Evolutionary conservation across 2,797 vertebrate genomes (phyloP).

Genomic region (Iguana delicatissima): DNA sequence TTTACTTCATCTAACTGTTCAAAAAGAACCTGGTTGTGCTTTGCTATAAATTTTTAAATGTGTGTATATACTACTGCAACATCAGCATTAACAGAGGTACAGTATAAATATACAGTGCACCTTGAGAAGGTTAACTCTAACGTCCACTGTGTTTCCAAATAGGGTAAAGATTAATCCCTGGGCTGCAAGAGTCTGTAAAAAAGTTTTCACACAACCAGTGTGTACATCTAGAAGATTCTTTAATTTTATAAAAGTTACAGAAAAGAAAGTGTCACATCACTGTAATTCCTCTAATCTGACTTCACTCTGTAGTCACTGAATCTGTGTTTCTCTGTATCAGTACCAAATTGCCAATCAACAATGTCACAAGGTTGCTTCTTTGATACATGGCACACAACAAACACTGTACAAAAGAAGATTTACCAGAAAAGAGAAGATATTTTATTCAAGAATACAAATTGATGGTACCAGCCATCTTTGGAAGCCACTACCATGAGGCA

Average conservation of each 20-base stretch:
- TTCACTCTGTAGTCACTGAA: slow-evolving; percentile 12
- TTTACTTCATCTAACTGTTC: slow-evolving; percentile 35
- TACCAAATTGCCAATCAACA: slow-evolving; percentile 28
- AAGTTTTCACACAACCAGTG: slow-evolving; percentile 17
- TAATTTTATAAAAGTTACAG: slow-evolving; percentile 29
- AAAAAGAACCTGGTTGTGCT: slow-evolving; percentile 58
- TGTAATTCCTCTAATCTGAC: not conserved
- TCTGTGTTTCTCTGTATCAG: not conserved
- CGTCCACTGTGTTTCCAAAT: slow-evolving; percentile 28
- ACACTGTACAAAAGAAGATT: slow-evolving; percentile 27
- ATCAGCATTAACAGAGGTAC: slow-evolving; percentile 43
- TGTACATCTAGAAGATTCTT: slow-evolving; percentile 13
- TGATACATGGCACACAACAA: slow-evolving; percentile 44
- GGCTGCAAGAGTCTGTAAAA: not conserved
- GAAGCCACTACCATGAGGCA: slow-evolving; percentile 78
- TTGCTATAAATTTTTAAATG: slow-evolving; percentile 33
- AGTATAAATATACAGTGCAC: slow-evolving; percentile 12
- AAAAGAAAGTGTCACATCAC: fast-evolving
- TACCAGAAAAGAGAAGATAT: slow-evolving; percentile 77
- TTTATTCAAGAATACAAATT: slow-evolving; percentile 81
- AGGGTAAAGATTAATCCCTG: not conserved
- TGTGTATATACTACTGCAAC: not conserved
- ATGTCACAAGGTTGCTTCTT: fast-evolving
- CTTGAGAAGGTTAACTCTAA: slow-evolving; percentile 29
- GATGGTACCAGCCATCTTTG: slow-evolving; percentile 81